Percentiles rank a stretch among this genome's conserved stretches.
These are phyloP conservation scores for Paralichthys olivaceus DNA, from an alignment of 2,113 vertebrate species.

Conservation along the genomic window DNA sequence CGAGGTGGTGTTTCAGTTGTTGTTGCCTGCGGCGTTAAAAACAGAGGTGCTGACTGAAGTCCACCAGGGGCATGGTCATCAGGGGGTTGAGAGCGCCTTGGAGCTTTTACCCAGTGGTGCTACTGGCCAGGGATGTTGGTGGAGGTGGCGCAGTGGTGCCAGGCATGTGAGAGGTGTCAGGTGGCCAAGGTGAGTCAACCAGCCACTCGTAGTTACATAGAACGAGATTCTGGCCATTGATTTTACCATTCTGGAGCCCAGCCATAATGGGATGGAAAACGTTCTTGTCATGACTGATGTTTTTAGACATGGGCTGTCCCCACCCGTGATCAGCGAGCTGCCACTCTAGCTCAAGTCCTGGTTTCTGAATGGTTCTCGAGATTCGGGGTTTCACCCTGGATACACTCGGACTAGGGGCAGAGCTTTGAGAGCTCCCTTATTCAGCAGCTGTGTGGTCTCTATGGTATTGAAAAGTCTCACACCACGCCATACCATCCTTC, in stretches of 20 bases:
- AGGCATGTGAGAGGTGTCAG: background rate
- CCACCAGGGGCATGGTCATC: background rate
- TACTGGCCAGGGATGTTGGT: background rate
- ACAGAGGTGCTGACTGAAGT: background rate
- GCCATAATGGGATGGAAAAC: background rate
- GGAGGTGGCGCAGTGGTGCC: background rate
- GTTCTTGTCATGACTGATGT: constrained; percentile 29
- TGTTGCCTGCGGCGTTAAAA: background rate
- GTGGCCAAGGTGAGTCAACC: background rate
- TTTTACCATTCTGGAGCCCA: background rate
- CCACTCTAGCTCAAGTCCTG: background rate
- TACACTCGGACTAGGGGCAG: constrained; percentile 35
- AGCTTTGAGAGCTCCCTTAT: background rate
- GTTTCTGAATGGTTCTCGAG: background rate
- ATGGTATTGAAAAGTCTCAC: background rate
- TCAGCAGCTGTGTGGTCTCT: background rate
- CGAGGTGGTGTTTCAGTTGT: too few relatives aligned
- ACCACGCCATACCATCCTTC: background rate
- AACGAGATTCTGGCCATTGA: background rate
- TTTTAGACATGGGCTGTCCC: background rate
- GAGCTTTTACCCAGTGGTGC: background rate
- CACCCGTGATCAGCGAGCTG: constrained; percentile 8
- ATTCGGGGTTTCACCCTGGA: background rate
- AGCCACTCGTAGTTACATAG: background rate
- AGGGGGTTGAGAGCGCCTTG: background rate